Base-by-base conservation (phyloP, 2,113 vertebrate genomes). In the Clarias macrocephalus region DNA sequence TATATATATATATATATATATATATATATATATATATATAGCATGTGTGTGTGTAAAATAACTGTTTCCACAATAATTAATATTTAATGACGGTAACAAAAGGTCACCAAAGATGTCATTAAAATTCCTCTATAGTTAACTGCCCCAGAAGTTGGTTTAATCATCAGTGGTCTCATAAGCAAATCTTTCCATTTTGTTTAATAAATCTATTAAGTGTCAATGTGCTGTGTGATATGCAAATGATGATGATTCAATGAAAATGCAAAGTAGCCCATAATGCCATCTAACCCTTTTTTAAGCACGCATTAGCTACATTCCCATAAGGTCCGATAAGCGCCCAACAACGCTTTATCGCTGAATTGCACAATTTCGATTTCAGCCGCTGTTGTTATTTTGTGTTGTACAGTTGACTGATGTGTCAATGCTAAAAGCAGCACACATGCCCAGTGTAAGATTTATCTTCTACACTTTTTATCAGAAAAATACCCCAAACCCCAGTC, bases 341-440 rank as follows among this genome's bases (percentile, higher is more conserved):
- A 52, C 21, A 15, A 3, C 25, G 21, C 59, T 33, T 63, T 48
- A 19, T 52, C 28, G 37, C 54, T 1, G 9, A 57, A 30, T 57
- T 54, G 0, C 73, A 54, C 11, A 16, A n/a, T 52, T 54, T 5
- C 19, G 28, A 8, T 8, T 10, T 48, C 8, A 30, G 5, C 15
- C 25, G 19, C 15, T 75, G 33, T 52, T 66, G 33, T 52, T 28
- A 33, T 62, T 75, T 77, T 28, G 52, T 56, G 28, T 56, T 65
- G n/a, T 21, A 11, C 23, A 66, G 48, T 79, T 54, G 56, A 65
- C 60, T 13, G 28, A 30, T 8, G 63, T 66, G 23, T 76, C 42
- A 48, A 11, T 65, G 60, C 37, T 76, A 77, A 85, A 65, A n/a
- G 33, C 54, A 54, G 5, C 72, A 65, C 25, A 86, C 75, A 68